phyloP scores from a whole-genome alignment of 2,888 invertebrate species.

The Cheilosia variabilis region DNA sequence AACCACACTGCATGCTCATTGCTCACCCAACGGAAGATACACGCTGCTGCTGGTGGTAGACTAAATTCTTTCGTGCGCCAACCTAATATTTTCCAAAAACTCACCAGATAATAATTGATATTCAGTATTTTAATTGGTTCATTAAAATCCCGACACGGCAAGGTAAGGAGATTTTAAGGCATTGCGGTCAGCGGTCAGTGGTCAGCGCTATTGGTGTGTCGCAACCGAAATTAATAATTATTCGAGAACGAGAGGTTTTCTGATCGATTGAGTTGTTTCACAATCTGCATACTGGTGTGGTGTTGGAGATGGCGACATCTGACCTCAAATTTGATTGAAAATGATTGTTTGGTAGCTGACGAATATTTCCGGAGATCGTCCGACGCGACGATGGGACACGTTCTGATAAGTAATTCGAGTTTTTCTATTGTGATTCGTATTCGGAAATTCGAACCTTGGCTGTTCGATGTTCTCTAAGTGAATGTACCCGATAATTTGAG shows the following conservation, averaged over 20 bases:
- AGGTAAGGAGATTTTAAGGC: conserved; percentile 19
- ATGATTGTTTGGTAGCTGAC: conserved; percentile 2
- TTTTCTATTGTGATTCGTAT: too few species aligned
- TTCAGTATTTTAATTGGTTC: conserved; percentile 56
- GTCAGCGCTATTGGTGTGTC: conserved; percentile 1
- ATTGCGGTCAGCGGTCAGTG: not conserved
- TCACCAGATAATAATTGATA: conserved; percentile 24
- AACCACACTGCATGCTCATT: not conserved
- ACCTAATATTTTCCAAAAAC: conserved; percentile 34
- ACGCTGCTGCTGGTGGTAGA: not conserved
- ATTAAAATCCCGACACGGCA: conserved; percentile 42
- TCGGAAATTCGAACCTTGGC: too few species aligned
- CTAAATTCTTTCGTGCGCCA: conserved; percentile 33
- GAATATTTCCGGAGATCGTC: too few species aligned
- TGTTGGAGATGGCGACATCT: conserved; percentile 8
- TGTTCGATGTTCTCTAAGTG: too few species aligned
- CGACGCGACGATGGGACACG: too few species aligned
- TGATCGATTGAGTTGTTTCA: conserved; percentile 12
- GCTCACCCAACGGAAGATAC: not conserved
- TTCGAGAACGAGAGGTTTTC: conserved; percentile 11
- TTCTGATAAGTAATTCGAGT: too few species aligned
- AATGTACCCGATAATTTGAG: too few species aligned
- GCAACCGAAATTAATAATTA: conserved; percentile 8
- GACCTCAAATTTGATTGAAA: conserved; percentile 39
- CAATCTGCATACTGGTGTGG: conserved; percentile 11